Evolutionary conservation across 1,140 invertebrate species (phyloP).

Genomic region (Drosophila lowei): DNA sequence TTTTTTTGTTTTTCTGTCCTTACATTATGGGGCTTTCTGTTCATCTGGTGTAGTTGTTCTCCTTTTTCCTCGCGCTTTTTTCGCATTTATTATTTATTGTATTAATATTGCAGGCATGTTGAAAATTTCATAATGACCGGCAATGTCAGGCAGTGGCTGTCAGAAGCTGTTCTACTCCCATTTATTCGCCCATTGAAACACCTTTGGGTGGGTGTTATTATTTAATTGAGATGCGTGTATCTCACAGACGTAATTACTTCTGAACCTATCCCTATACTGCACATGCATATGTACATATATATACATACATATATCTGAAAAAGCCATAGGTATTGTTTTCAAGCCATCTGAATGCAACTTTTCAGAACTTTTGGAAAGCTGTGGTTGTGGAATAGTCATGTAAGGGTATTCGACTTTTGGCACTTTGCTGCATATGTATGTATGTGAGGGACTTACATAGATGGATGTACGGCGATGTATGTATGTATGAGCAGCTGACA

Average conservation of each 20-base stretch:
- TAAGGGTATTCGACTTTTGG: background rate
- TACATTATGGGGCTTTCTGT: slow-evolving; percentile 2
- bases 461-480: slow-evolving; percentile 13
- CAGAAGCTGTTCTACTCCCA: slow-evolving; percentile 22
- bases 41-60: slow-evolving; percentile 4
- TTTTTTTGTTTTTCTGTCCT: background rate
- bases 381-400: too few relatives aligned
- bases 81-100: slow-evolving; percentile 64
- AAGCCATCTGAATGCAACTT: too few relatives aligned
- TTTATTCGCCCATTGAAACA: background rate
- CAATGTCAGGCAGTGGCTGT: slow-evolving; percentile 48
- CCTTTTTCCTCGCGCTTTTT: slow-evolving; percentile 31
- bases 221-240: slow-evolving; percentile 1
- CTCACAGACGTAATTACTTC: too few relatives aligned
- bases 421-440: slow-evolving; percentile 23
- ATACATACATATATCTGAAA: too few relatives aligned
- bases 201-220: background rate
- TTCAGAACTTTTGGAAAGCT: too few relatives aligned
- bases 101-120: slow-evolving; percentile 69
- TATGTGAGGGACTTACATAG: background rate
- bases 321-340: too few relatives aligned
- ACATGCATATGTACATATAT: too few relatives aligned
- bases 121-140: slow-evolving; percentile 69
- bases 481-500: slow-evolving; percentile 23
- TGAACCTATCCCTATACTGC: too few relatives aligned